Evolutionary conservation across 2,113 vertebrate genomes (phyloP), one percentile per base, ranked within the genome.

Genomic region (Ageneiosus marmoratus): DNA sequence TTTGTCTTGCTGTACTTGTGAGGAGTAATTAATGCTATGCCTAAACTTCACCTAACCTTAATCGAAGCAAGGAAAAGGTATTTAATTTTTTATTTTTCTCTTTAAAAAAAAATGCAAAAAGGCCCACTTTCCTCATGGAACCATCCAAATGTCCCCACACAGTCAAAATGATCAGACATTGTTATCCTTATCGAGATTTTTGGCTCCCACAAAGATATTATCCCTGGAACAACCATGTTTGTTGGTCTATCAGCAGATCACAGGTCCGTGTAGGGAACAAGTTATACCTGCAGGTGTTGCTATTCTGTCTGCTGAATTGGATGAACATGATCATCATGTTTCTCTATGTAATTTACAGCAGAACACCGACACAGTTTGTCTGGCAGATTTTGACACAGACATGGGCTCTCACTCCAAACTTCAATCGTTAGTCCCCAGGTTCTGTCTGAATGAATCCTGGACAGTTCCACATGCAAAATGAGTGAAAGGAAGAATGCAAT

Each of bases 191-290:
- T 41, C 2, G 37, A 5, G 37, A 41, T 41, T 41, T 41, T 41
- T 41, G 37, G 37, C 37, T 5, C 37, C 37, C 37, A 41, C 37
- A 41, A 41, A 41, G 37, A 41, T 41, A 41, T 3, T 48, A 55
- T 81, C 41, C 29, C n/a, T 73, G 69, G 37, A 55, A 73, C 69
- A 82, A 9, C n/a, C 29, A 6, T 48, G 69, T n/a, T 41, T 74
- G 69, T 48, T 55, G 34, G 51, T 74, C 69, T 74, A n/a, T 74
- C 80, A 58, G 67, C 37, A 56, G 51, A 73, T 60, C 79, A 72
- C 32, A 62, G n/a, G n/a, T 82, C n/a, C 41, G 55, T 48, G 69
- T 58, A 67, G n/a, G 48, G 37, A 46, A 74, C 18, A 44, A 74
- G 79, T 73, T 58, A 53, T 69, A 55, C 53, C 37, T 73, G 51